Conservation (phyloP, 2,797 vertebrate genomes). For the Lepus oiostolus region DNA sequence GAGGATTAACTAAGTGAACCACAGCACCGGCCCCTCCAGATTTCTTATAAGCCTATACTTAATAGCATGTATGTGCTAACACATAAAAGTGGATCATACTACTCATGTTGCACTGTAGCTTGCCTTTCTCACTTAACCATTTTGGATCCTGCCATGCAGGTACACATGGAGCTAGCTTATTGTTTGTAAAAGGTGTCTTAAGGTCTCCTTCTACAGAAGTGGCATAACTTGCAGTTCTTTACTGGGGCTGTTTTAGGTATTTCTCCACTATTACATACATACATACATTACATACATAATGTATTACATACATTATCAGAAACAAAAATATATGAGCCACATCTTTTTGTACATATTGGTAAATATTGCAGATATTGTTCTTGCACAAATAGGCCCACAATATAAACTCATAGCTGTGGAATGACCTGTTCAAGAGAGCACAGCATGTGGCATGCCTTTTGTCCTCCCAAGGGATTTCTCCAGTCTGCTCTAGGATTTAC, state of each 20-base stretch:
- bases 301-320: background rate
- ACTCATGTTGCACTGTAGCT: background rate
- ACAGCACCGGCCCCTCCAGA: background rate
- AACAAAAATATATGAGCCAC: background rate
- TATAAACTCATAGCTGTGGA: constrained; percentile 21
- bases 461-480: constrained; percentile 17
- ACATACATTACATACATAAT: too few relatives aligned
- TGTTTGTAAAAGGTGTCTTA: constrained; percentile 32
- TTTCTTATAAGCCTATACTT: background rate
- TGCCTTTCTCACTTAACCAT: background rate
- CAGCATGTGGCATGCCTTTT: background rate
- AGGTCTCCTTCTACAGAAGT: background rate
- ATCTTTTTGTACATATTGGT: background rate
- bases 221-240: background rate
- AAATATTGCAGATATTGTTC: constrained; percentile 38
- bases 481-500: background rate
- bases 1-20: too few relatives aligned
- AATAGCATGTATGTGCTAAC: background rate
- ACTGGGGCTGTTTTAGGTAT: background rate
- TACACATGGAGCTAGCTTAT: constrained; percentile 12
- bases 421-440: constrained; percentile 4
- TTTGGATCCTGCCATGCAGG: background rate
- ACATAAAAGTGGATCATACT: background rate
- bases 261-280: background rate
- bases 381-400: background rate